Base-by-base conservation (phyloP, 2,888 invertebrate genomes). In the Caenorhabditis sp. region DNA sequence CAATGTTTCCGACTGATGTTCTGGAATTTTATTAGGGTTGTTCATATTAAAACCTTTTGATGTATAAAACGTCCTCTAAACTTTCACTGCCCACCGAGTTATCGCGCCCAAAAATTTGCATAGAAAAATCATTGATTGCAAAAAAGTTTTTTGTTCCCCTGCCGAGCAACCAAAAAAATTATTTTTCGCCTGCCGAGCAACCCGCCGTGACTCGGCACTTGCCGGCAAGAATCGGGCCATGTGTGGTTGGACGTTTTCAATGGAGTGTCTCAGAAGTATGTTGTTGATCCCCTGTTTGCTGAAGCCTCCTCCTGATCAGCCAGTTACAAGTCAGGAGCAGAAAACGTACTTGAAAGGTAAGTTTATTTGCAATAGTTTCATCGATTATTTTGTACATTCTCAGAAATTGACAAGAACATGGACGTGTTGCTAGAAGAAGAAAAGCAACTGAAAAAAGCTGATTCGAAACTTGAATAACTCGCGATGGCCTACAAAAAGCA, bases 1-100 rank as follows among this genome's bases (percentile, higher is more conserved):
- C 90, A 22, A 90, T 84, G 24, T 82, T 79, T 61, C 85, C 86
- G 26, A 77, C 10, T 24, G 83, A 84, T 14, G 70, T 64, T 49
- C 86, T 85, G 58, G 12, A 82, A 68, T 7, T 22, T 59, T 12
- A 10, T 19, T 47, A 47, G 19, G n/a, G n/a, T n/a, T n/a, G n/a
- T n/a, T n/a, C n/a, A n/a, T n/a, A n/a, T n/a, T n/a, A n/a, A n/a
- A n/a, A n/a, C n/a, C n/a, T n/a, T n/a, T n/a, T n/a, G n/a, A n/a
- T n/a, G n/a, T n/a, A n/a, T n/a, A n/a, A n/a, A n/a, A n/a, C n/a
- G n/a, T n/a, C n/a, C n/a, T n/a, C n/a, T n/a, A n/a, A n/a, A n/a
- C n/a, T n/a, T n/a, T n/a, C n/a, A n/a, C n/a, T n/a, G n/a, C n/a
- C n/a, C n/a, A n/a, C n/a, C n/a, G n/a, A n/a, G n/a, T n/a, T n/a